phyloP scores from a whole-genome alignment of 1,140 invertebrate species.

The Drosophila nigrodunni region DNA sequence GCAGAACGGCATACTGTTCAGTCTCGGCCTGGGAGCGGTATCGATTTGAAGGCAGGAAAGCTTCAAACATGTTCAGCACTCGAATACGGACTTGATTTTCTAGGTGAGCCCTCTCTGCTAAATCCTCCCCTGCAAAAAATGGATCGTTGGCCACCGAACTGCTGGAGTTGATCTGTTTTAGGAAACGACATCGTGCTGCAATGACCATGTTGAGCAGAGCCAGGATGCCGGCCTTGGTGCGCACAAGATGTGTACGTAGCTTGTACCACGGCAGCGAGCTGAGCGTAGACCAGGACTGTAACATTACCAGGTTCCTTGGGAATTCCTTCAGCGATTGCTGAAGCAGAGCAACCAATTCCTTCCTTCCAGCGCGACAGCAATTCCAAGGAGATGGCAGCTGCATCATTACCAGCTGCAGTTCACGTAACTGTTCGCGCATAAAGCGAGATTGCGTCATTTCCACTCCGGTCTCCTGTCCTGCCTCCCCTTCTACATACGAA shows the following conservation, averaged over 20 bases:
- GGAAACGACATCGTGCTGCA: slow-evolving; percentile 56
- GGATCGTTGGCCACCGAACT: neutral
- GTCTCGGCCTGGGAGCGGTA: slow-evolving; percentile 46
- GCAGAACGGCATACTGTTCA: slow-evolving; percentile 41
- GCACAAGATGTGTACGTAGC: slow-evolving; percentile 49
- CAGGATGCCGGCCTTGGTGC: slow-evolving; percentile 58
- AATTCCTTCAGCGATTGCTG: slow-evolving; percentile 84
- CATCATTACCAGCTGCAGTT: slow-evolving; percentile 82
- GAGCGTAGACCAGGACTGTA: slow-evolving; percentile 70
- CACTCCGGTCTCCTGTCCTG: neutral
- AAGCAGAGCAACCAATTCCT: slow-evolving; percentile 74
- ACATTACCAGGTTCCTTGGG: slow-evolving; percentile 87
- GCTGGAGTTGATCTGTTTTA: neutral
- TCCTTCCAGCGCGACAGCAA: slow-evolving; percentile 16
- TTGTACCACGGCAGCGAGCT: slow-evolving; percentile 61
- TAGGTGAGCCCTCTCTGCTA: neutral
- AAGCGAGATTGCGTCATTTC: slow-evolving; percentile 53
- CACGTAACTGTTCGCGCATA: slow-evolving; percentile 85
- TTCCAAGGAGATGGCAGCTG: slow-evolving; percentile 65
- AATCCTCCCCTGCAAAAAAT: neutral
- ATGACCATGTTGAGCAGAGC: slow-evolving; percentile 65
- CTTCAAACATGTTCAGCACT: slow-evolving; percentile 72
- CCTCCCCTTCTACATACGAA: neutral
- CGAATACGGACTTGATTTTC: slow-evolving; percentile 62
- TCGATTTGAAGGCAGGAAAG: slow-evolving; percentile 53